A percentile compares a stretch with the other conserved stretches of the same genome.
Conservation (phyloP, 1,140 invertebrate genomes). For the Zaprionus tsacasi region DNA sequence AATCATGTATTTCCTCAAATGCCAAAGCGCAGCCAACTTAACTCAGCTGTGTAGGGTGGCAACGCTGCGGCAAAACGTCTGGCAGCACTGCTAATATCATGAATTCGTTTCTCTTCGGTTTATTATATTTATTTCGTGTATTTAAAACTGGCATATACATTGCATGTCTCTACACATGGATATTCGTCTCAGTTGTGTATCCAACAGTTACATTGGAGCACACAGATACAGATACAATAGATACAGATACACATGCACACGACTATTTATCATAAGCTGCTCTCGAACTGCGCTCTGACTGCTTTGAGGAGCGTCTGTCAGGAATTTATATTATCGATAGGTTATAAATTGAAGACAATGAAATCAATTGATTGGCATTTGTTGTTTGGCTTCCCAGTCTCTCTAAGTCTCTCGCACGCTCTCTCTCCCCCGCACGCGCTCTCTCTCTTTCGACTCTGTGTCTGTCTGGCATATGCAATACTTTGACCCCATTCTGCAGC, state of each 20-base stretch:
- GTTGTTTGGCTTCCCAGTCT: constrained; percentile 25
- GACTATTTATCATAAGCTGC: constrained; percentile 60
- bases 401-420: no score
- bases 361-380: constrained; percentile 82
- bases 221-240: constrained; percentile 33
- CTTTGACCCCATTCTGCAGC: constrained; percentile 72
- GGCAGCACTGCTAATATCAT: no score
- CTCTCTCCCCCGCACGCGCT: constrained; percentile 18
- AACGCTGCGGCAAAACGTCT: no score
- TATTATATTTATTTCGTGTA: no score
- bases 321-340: constrained; percentile 80
- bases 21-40: no score
- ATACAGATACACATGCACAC: constrained; percentile 2
- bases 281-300: constrained; percentile 16
- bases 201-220: constrained; percentile 53
- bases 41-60: no score
- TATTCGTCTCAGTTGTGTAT: constrained; percentile 10
- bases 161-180: background rate
- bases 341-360: constrained; percentile 83
- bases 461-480: constrained; percentile 62
- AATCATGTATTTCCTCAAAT: no score
- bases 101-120: no score
- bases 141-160: no score
- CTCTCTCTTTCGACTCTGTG: constrained; percentile 26
- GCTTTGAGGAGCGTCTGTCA: constrained; percentile 43